Evolutionary conservation across 2,888 invertebrate species (phyloP).

Genomic region (Serripes groenlandicus): DNA sequence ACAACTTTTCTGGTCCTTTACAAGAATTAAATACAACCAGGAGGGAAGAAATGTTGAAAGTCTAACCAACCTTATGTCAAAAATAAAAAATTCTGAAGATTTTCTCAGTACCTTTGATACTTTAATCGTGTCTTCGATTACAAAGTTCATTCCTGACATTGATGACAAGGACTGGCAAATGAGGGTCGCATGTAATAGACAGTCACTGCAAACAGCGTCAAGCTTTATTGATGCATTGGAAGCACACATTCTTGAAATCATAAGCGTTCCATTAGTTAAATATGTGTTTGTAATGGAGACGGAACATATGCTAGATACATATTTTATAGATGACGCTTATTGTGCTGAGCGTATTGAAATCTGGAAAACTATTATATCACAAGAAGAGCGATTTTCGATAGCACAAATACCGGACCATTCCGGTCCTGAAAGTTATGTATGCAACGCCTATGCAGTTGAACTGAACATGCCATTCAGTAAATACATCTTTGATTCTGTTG

Average conservation of each 20-base stretch:
- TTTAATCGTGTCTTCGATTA: slow-evolving; percentile 15
- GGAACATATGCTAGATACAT: slow-evolving; percentile 45
- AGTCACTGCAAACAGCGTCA: slow-evolving; percentile 45
- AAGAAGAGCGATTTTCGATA: slow-evolving; percentile 42
- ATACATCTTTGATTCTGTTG: slow-evolving; percentile 46
- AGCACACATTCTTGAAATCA: slow-evolving; percentile 34
- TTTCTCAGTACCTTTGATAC: slow-evolving; percentile 30
- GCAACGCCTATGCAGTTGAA: slow-evolving; percentile 34
- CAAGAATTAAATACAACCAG: slow-evolving; percentile 61
- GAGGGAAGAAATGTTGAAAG: slow-evolving; percentile 52
- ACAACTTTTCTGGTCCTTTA: slow-evolving; percentile 71
- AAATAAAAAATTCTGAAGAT: slow-evolving; percentile 19
- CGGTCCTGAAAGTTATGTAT: slow-evolving; percentile 67
- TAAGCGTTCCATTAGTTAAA: slow-evolving; percentile 64
- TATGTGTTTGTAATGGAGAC: slow-evolving; percentile 56
- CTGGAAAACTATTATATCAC: slow-evolving; percentile 35
- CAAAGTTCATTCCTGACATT: not conserved
- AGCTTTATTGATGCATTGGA: slow-evolving; percentile 62
- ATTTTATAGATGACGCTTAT: slow-evolving; percentile 46
- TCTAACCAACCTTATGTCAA: slow-evolving; percentile 46
- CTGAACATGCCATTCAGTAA: slow-evolving; percentile 65
- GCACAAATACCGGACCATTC: slow-evolving; percentile 35
- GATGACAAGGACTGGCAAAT: slow-evolving; percentile 51
- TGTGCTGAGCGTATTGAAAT: slow-evolving; percentile 15
- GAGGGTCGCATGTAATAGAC: slow-evolving; percentile 54